A percentile compares a stretch with the other conserved stretches of the same genome.
These are phyloP conservation scores for Microcebus tavaratra DNA, from an alignment of 2,113 vertebrate species.

Conservation along the genomic window DNA sequence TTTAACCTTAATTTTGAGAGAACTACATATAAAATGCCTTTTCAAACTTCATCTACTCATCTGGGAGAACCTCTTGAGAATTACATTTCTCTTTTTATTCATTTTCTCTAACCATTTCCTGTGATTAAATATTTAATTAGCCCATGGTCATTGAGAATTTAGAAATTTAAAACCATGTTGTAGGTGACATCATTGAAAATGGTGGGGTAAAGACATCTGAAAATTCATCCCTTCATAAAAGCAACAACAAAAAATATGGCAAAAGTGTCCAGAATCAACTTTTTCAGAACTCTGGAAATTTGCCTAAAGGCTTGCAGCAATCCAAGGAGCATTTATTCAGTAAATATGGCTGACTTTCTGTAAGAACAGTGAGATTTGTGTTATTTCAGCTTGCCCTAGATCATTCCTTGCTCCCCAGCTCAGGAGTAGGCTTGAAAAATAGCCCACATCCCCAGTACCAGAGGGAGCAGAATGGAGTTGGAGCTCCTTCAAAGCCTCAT, in stretches of 20 bases:
- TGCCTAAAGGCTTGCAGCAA: neutral
- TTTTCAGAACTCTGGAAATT: neutral
- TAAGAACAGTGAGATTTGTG: neutral
- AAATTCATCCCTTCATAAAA: neutral
- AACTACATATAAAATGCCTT: neutral
- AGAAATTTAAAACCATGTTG: neutral
- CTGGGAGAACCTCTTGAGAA: neutral
- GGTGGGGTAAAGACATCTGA: neutral
- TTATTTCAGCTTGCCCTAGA: neutral
- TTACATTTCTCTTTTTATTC: neutral
- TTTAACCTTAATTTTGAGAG: neutral
- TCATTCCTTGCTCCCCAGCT: neutral
- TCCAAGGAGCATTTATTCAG: neutral
- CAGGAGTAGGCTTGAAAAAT: neutral
- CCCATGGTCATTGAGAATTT: neutral
- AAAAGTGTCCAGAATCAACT: neutral
- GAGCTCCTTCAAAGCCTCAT: neutral
- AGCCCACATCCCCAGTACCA: neutral
- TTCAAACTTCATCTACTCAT: neutral
- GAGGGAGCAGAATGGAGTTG: neutral
- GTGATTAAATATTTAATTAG: constrained; percentile 25
- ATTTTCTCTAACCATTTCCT: neutral
- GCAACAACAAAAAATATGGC: neutral
- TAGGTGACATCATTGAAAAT: neutral
- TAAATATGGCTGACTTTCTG: neutral